phyloP scores from a whole-genome alignment of 1,140 invertebrate species.

The Pteromalus puparum region DNA sequence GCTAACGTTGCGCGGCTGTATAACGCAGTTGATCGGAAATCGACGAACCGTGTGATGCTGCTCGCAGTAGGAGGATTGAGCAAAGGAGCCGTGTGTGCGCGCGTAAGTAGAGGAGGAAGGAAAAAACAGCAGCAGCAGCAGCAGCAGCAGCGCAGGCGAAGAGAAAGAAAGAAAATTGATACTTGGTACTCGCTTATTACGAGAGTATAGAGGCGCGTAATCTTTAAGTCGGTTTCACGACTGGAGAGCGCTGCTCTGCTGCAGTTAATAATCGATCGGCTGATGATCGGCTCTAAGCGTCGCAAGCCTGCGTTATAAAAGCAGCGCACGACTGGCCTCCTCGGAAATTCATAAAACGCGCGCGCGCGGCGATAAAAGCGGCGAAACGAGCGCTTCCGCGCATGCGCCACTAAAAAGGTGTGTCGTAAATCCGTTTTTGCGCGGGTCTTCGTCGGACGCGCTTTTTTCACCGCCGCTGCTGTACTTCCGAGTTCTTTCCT shows the following conservation, averaged over 20 bases:
- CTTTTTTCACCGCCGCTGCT: background rate
- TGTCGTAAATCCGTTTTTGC: slow-evolving; percentile 40
- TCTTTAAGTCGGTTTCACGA: slow-evolving; percentile 38
- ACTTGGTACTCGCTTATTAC: slow-evolving; percentile 42
- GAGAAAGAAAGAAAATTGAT: slow-evolving; percentile 33
- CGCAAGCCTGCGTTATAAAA: background rate
- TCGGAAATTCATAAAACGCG: slow-evolving; percentile 40
- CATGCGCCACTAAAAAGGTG: slow-evolving; percentile 28
- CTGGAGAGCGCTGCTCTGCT: background rate
- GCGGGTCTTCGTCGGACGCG: background rate
- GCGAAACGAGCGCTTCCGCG: slow-evolving; percentile 38
- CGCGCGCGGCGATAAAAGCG: slow-evolving; percentile 25
- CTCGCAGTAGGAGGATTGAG: slow-evolving; percentile 7
- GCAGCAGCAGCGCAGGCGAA: background rate
- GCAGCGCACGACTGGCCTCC: background rate
- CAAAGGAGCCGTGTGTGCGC: background rate
- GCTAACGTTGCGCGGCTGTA: background rate
- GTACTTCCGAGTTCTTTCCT: slow-evolving; percentile 18
- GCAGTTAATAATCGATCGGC: slow-evolving; percentile 42
- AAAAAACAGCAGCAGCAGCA: slow-evolving; percentile 9
- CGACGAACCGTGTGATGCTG: background rate
- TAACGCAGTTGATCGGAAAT: background rate
- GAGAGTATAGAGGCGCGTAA: slow-evolving; percentile 32
- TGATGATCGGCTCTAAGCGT: background rate
- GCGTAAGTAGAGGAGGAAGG: background rate